These are phyloP conservation scores for Pegoplata infirma DNA, from an alignment of 2,888 invertebrate genomes.

Conservation along the genomic window DNA sequence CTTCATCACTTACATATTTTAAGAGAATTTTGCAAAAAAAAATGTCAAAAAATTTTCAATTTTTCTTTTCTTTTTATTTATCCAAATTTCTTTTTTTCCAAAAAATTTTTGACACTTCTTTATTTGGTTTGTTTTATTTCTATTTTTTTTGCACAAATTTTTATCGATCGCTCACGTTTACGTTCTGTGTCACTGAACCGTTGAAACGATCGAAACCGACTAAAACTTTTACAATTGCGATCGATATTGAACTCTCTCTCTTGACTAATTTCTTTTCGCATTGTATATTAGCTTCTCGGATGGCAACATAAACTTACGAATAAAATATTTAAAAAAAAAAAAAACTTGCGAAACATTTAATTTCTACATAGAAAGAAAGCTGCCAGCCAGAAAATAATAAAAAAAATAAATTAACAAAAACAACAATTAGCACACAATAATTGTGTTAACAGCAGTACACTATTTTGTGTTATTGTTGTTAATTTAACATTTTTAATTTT, in stretches of 20 bases:
- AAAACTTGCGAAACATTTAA: background rate
- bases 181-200: conserved; percentile 41
- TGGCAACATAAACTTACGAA: conserved; percentile 29
- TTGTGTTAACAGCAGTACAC: conserved; percentile 12
- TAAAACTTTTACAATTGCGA: conserved; percentile 35
- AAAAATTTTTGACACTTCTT: background rate
- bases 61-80: background rate
- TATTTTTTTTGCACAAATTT: background rate
- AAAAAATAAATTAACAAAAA: background rate
- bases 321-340: too few species aligned
- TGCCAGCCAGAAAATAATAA: conserved; percentile 20
- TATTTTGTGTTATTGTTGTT: background rate
- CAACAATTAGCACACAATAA: conserved; percentile 28
- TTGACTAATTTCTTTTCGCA: conserved; percentile 4
- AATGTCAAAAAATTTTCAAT: background rate
- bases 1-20: background rate
- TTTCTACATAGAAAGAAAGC: conserved; percentile 22
- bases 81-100: background rate
- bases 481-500: background rate
- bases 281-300: conserved; percentile 11
- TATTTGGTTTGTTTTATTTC: background rate
- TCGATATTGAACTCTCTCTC: conserved; percentile 31
- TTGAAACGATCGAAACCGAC: conserved; percentile 50
- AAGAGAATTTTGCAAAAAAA: conserved; percentile 1
- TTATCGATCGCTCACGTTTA: conserved; percentile 25